Evolutionary conservation across 1,140 invertebrate genomes (phyloP).

Genomic region (Lutraria rhynchaena): DNA sequence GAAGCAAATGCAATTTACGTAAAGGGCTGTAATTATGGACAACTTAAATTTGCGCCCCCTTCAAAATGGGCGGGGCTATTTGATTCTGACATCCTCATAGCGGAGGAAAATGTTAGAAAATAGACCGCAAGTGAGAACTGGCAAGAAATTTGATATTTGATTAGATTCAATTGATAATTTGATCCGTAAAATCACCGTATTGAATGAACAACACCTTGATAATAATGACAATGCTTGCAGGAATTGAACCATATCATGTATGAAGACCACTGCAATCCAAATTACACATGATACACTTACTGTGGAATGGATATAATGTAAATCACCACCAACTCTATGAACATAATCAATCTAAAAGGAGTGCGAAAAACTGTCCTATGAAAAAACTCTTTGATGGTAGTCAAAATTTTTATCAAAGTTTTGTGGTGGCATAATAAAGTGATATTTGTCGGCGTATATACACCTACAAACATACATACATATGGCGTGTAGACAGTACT

Average conservation of each 20-base stretch:
- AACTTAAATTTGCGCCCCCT: constrained; percentile 48
- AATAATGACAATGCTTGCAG: constrained; percentile 10
- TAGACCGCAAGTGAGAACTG: constrained; percentile 43
- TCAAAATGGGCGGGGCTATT: constrained; percentile 36
- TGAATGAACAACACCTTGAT: constrained; percentile 40
- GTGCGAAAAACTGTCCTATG: too few species aligned
- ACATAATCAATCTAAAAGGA: too few species aligned
- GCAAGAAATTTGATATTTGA: constrained; percentile 38
- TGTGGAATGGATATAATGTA: too few species aligned
- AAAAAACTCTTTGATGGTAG: too few species aligned
- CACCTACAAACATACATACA: too few species aligned
- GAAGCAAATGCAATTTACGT: constrained; percentile 58
- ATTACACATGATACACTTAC: too few species aligned
- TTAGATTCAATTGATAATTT: constrained; percentile 42
- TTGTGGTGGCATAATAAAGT: too few species aligned
- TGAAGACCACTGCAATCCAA: background rate
- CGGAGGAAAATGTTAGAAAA: background rate
- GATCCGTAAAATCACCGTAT: constrained; percentile 10
- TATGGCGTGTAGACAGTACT: too few species aligned
- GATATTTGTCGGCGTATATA: too few species aligned
- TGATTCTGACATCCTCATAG: constrained; percentile 46
- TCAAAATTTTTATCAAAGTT: too few species aligned
- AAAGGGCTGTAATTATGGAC: constrained; percentile 47
- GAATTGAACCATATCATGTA: background rate
- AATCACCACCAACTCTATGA: too few species aligned